Base-by-base conservation (phyloP, 2,888 invertebrate species). In the Drosophila mercatorum region DNA sequence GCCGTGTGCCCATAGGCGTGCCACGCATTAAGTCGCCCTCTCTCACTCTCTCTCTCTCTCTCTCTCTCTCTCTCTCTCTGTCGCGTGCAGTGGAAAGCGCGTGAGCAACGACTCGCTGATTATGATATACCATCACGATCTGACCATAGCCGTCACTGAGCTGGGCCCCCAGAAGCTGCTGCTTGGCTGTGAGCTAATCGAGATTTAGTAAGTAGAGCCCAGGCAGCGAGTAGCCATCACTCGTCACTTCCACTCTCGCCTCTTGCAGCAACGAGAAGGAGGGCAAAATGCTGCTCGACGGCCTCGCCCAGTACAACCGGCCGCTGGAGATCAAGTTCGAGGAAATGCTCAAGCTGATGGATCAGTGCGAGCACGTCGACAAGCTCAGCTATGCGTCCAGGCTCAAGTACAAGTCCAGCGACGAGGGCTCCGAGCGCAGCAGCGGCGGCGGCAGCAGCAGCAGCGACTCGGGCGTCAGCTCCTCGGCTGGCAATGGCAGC, bases 121-220 rank as follows among this genome's bases (percentile, higher is more conserved):
- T 72, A 96, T 96, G 95, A 95, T 96, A 75, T 97, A 96, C 92
- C 95, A 95, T 93, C 95, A 96, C 93, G 97, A 97, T 89, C 96
- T 96, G 93, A 96, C 97, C 2, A 95, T 97, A 49, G 97, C 97
- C 2, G 95, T 97, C 49, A 95, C 97, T 52, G 97, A 97, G 92
- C 94, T 97, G 68, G 96, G 96, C 5, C 94, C 94, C 7, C 95
- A 95, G 72, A 96, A 96, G 91, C 93, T 95, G 84, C 93, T 96
- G 68, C 94, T 96, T 57, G 95, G 95, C 90, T 97, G 97, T 92
- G 96, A 97, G 92, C 94, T 97, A 84, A 96, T 97, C 90, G 97
- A 97, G 94, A 96, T 97, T 80, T 95, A 95, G 97, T 97, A 93
- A 96, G 97, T 96, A 90, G 49, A 17, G 5, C 34, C 17, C 3